Evolutionary conservation across 2,113 vertebrate genomes (phyloP).

Genomic region (Octodon degus): DNA sequence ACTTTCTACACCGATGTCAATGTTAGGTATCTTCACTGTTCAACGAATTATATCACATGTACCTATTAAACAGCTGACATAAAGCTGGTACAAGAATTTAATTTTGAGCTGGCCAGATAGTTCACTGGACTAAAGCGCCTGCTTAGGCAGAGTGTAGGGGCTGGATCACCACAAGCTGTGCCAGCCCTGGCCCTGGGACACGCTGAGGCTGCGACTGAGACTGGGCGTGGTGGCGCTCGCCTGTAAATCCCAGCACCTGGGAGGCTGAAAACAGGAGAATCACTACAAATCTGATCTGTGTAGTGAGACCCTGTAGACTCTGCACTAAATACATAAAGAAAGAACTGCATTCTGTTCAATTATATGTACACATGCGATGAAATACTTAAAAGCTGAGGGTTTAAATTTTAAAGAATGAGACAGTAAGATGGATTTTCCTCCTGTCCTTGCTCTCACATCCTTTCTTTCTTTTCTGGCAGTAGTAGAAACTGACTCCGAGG

Average conservation of each 20-base stretch:
- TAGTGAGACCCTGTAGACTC: too few species aligned
- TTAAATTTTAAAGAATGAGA: neutral
- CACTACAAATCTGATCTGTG: too few species aligned
- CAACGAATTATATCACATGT: neutral
- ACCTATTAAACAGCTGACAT: neutral
- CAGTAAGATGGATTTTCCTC: neutral
- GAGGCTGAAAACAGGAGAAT: too few species aligned
- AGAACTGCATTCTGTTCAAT: neutral
- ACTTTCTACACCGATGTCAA: neutral
- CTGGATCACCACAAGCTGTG: too few species aligned
- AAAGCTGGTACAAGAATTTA: neutral
- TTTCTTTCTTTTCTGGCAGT: neutral
- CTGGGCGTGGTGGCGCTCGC: too few species aligned
- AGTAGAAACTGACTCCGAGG: neutral
- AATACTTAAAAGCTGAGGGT: neutral
- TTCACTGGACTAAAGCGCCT: too few species aligned
- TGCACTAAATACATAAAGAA: neutral
- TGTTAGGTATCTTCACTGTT: neutral
- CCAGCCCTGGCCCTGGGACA: too few species aligned
- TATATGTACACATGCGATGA: neutral
- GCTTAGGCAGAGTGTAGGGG: too few species aligned
- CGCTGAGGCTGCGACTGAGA: too few species aligned
- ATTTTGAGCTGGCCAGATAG: neutral
- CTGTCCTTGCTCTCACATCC: neutral
- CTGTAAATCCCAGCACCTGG: too few species aligned